Evolutionary conservation across 2,888 invertebrate genomes (phyloP).

Genomic region (Halictus ligatus): DNA sequence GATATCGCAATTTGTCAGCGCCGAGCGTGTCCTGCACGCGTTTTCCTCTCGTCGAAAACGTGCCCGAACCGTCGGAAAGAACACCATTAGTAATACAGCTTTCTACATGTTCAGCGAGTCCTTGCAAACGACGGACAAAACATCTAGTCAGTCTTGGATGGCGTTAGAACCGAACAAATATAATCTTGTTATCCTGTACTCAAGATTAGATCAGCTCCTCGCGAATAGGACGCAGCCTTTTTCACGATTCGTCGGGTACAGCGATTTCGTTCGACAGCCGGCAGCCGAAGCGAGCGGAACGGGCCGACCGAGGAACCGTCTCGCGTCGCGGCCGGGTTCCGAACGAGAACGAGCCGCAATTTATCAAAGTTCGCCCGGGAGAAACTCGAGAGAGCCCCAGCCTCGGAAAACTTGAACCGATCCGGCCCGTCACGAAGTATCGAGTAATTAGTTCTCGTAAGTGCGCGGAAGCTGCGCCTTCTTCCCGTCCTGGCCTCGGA

Average conservation of each 20-base stretch:
- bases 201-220: too few species aligned
- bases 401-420: slow-evolving; percentile 55
- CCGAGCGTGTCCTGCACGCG: background rate
- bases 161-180: too few species aligned
- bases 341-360: slow-evolving; percentile 65
- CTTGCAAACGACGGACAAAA: too few species aligned
- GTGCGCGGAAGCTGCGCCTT: slow-evolving; percentile 54
- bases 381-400: slow-evolving; percentile 41
- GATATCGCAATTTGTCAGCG: background rate
- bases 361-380: slow-evolving; percentile 65
- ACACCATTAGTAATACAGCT: too few species aligned
- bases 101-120: too few species aligned
- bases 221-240: too few species aligned
- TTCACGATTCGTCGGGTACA: too few species aligned
- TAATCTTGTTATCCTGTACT: too few species aligned
- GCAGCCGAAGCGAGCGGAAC: background rate
- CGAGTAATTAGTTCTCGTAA: slow-evolving; percentile 68
- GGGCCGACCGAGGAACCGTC: background rate
- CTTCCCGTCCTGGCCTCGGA: slow-evolving; percentile 27
- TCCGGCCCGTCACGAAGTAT: slow-evolving; percentile 58
- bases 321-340: background rate
- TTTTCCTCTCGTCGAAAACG: too few species aligned
- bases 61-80: too few species aligned
- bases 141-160: too few species aligned
- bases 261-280: background rate